Base-by-base conservation (phyloP, 2,113 vertebrate species). In the Panurus biarmicus region DNA sequence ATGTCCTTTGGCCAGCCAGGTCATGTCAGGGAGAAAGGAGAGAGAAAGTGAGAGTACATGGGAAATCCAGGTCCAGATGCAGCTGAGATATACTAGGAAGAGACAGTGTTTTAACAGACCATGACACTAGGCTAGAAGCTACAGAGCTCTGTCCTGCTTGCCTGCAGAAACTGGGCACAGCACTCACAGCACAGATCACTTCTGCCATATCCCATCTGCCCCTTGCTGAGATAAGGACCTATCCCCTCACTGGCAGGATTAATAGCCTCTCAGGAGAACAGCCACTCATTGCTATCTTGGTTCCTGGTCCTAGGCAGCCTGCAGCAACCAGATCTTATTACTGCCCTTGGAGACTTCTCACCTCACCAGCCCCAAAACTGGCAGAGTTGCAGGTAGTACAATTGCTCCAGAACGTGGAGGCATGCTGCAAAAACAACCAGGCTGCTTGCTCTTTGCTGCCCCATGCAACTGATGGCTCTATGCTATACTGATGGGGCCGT, bases 1-100 rank as follows among this genome's bases (percentile, higher is more conserved):
- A 97, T 87, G 4, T 99, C 98, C 99, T 99, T 95, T 20, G 1
- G 87, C 36, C 56, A 78, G 54, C 11, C 82, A 10, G 28, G 69
- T 82, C 74, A 91, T 78, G 61, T 38, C 53, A 83, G 45, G 38
- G 23, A 95, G 48, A 92, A 78, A 88, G 21, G 23, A 94, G 45
- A 96, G 64, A 96, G 33, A 87, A 91, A 21, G n/a, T 93, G 21
- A 89, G 53, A 70, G 31, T 42, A 48, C 23, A 35, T 11, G 22
- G 58, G 16, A 93, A 95, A 93, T 47, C 14, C 67, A 69, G 5
- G 22, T n/a, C 45, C 58, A 62, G 53, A 53, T 35, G 16, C 15
- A 86, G 45, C 33, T 74, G 29, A 93, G 31, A 87, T 87, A 14
- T 71, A 48, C 47, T 66, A 79, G 33, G 38, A 64, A 44, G 7